Conservation (phyloP, 2,113 vertebrate species). For the Orcinus orca region DNA sequence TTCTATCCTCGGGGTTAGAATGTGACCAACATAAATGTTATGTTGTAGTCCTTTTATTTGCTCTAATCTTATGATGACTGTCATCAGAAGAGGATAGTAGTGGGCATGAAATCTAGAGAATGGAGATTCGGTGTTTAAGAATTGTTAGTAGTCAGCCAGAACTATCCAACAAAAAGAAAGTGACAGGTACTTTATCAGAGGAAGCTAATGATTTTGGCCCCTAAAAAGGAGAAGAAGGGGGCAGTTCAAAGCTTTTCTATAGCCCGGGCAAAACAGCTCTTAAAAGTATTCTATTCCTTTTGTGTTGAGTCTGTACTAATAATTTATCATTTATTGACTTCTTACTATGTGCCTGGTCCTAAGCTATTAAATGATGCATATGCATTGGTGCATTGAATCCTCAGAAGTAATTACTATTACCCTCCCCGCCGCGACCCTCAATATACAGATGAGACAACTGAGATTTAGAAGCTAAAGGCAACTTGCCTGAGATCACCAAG, state of each 20-base stretch:
- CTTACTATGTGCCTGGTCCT: background rate
- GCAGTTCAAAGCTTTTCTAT: background rate
- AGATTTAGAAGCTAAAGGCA: background rate
- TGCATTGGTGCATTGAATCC: background rate
- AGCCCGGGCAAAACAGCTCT: background rate
- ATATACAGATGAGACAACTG: background rate
- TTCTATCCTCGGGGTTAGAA: background rate
- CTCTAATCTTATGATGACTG: background rate
- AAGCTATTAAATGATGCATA: background rate
- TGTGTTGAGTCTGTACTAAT: background rate
- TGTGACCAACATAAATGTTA: background rate
- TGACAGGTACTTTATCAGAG: background rate
- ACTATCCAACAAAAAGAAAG: constrained; percentile 1
- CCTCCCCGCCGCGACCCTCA: too few relatives aligned
- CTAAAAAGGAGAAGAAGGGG: background rate
- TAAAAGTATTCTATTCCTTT: background rate
- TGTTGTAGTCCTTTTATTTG: background rate
- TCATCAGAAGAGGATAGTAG: background rate
- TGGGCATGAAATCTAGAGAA: background rate
- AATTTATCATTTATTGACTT: background rate
- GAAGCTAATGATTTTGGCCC: background rate
- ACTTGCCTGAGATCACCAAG: background rate
- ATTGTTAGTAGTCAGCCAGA: background rate
- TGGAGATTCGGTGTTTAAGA: background rate
- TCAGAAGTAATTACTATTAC: background rate